Conservation (phyloP, 2,888 invertebrate species). For the Thereva nobilitata region DNA sequence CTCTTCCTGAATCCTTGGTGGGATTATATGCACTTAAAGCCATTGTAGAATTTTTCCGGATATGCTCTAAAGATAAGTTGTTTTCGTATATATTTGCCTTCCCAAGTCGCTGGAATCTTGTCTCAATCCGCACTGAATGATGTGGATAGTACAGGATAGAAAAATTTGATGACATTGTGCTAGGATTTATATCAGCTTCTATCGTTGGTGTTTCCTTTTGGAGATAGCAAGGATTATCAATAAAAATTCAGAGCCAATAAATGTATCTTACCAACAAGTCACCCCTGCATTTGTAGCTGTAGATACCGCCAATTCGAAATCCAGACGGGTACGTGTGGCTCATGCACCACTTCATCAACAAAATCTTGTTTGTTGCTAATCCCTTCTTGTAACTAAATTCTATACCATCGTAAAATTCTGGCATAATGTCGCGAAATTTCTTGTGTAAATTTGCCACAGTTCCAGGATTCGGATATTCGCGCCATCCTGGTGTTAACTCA, state of each 20-base stretch:
- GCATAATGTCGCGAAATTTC: slow-evolving; percentile 55
- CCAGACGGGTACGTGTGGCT: slow-evolving; percentile 54
- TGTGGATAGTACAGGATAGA: slow-evolving; percentile 52
- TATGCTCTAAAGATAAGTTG: slow-evolving; percentile 50
- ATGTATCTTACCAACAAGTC: slow-evolving; percentile 51
- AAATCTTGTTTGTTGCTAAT: slow-evolving; percentile 51
- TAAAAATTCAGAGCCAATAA: neutral
- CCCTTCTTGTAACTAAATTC: slow-evolving; percentile 51
- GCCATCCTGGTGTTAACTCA: slow-evolving; percentile 47
- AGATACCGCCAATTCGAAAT: slow-evolving; percentile 55
- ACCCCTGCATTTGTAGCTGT: slow-evolving; percentile 47
- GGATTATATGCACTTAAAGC: slow-evolving; percentile 52
- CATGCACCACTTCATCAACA: slow-evolving; percentile 51
- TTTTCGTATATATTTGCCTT: slow-evolving; percentile 47
- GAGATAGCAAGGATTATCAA: slow-evolving; percentile 4
- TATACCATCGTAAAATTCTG: slow-evolving; percentile 54
- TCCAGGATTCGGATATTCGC: slow-evolving; percentile 52
- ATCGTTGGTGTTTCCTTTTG: slow-evolving; percentile 54
- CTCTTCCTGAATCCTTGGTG: slow-evolving; percentile 49
- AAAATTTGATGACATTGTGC: slow-evolving; percentile 54
- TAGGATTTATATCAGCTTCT: slow-evolving; percentile 55
- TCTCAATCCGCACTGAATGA: slow-evolving; percentile 45
- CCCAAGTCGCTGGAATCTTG: slow-evolving; percentile 49
- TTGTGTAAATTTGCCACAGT: slow-evolving; percentile 53
- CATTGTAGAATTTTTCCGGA: slow-evolving; percentile 50